Evolutionary conservation across 2,113 vertebrate species (phyloP), one percentile per base, ranked within the genome.

Genomic region (Phalacrocorax carbo): DNA sequence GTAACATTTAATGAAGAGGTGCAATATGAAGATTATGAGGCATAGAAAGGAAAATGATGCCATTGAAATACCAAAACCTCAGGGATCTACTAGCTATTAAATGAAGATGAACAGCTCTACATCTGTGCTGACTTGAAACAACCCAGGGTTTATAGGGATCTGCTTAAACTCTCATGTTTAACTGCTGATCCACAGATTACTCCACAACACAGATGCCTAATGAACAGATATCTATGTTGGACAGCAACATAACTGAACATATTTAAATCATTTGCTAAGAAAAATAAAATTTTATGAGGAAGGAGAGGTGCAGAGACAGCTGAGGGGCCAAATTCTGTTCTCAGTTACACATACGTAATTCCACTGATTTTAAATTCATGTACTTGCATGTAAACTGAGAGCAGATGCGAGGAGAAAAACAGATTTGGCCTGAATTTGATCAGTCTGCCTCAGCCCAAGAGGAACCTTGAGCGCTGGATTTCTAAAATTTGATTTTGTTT

Each of bases 211-310:
- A 91, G 82, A 93, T 88, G 78, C 57, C 52, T 90, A 91, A 90
- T 82, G 88, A 96, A 69, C 83, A 93, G 86, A 91, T 77, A 95
- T 42, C 66, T 91, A 17, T n/a, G 38, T 64, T 85, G 75, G 44
- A 92, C 22, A 92, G 66, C 70, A 84, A 66, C 26, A 30, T 75
- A 94, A 48, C 27, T 51, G 48, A 87, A 86, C 71, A 92, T 85
- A 85, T 87, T 97, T 92, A 86, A 94, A 93, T 94, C 3, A 83
- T 95, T 96, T 87, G n/a, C 62, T 77, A 82, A 86, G 88, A 87
- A 94, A 95, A 93, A 94, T 85, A 88, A 83, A 81, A 86, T 87
- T 82, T 96, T 94, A 88, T 88, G 46, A 75, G 90, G 79, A 86
- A 90, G 69, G 68, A 95, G 69, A 81, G 36, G 27, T 86, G 27